Conservation (phyloP, 2,113 vertebrate genomes). For the Burhinus bistriatus region DNA sequence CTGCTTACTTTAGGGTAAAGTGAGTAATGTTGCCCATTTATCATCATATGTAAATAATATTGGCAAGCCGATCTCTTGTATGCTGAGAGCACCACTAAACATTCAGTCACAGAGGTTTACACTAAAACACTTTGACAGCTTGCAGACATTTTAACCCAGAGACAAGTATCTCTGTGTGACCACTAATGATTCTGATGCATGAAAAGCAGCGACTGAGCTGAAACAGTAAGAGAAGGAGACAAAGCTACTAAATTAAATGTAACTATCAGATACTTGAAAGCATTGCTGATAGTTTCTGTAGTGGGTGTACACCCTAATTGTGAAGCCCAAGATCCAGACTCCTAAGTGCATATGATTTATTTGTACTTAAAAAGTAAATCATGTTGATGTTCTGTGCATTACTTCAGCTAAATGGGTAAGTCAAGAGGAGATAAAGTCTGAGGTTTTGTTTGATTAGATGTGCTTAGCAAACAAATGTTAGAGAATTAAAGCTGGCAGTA, state of each 20-base stretch:
- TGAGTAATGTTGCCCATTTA: not conserved
- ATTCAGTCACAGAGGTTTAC: constrained; percentile 5
- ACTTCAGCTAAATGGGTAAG: not conserved
- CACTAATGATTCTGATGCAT: constrained; percentile 27
- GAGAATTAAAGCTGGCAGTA: not conserved
- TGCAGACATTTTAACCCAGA: constrained; percentile 36
- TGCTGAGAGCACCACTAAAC: not conserved
- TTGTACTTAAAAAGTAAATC: constrained; percentile 3
- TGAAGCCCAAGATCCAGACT: not conserved
- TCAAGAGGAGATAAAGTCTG: not conserved
- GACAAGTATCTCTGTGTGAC: constrained; percentile 13
- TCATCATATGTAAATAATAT: not conserved
- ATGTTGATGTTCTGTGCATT: not conserved
- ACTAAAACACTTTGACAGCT: constrained; percentile 38
- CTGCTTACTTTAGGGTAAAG: not conserved
- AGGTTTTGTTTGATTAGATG: constrained; percentile 8
- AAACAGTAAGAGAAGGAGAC: not conserved
- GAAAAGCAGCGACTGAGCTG: not conserved
- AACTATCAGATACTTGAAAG: not conserved
- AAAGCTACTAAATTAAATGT: constrained; percentile 10
- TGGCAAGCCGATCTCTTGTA: not conserved
- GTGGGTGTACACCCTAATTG: not conserved
- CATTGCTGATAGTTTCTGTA: not conserved
- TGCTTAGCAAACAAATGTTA: not conserved
- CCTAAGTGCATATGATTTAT: not conserved